These are phyloP conservation scores for Eurosta solidaginis DNA, from an alignment of 1,140 invertebrate genomes.

Conservation along the genomic window DNA sequence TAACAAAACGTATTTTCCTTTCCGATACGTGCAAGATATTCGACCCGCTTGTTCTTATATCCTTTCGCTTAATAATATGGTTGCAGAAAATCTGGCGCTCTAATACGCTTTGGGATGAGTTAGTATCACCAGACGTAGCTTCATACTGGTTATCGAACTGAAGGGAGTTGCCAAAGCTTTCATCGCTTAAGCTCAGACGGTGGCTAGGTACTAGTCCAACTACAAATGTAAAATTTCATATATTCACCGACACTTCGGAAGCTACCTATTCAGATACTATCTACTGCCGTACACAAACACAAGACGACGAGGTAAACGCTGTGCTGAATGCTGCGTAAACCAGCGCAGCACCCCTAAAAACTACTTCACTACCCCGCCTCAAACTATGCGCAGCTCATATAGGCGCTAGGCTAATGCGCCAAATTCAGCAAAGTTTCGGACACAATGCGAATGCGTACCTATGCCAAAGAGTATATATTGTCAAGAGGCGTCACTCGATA, in stretches of 20 bases:
- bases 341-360: not conserved
- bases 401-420: not conserved
- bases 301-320: not conserved
- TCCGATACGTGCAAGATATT: conserved; percentile 47
- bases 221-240: not conserved
- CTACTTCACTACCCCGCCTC: no score
- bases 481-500: no score
- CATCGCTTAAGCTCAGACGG: not conserved
- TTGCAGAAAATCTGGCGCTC: conserved; percentile 45
- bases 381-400: not conserved
- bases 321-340: not conserved
- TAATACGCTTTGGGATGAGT: not conserved
- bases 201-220: not conserved
- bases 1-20: no score
- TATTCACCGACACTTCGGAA: not conserved
- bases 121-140: not conserved
- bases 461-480: not conserved
- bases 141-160: not conserved
- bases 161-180: not conserved
- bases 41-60: conserved; percentile 53
- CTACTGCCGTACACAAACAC: not conserved
- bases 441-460: no score
- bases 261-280: not conserved
- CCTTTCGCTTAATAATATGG: conserved; percentile 56
- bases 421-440: not conserved